phyloP scores from a whole-genome alignment of 1,140 invertebrate genomes.

The Aphaenogaster floridana region DNA sequence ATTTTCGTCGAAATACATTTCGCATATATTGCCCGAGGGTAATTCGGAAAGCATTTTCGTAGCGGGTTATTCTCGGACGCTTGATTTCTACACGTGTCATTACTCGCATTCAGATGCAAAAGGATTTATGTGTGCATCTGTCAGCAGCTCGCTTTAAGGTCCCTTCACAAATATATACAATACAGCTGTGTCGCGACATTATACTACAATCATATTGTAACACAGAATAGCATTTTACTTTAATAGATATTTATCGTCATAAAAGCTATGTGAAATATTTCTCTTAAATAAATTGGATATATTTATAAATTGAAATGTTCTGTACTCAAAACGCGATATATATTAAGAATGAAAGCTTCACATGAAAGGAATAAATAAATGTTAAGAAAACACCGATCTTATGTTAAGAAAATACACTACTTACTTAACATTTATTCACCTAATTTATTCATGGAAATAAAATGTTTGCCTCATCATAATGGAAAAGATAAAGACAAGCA shows the following conservation, averaged over 20 bases:
- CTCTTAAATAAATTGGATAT: not conserved
- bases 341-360: not conserved
- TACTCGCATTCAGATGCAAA: conserved; percentile 22
- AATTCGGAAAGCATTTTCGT: conserved; percentile 38
- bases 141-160: conserved; percentile 11
- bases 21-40: conserved; percentile 34
- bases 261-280: not conserved
- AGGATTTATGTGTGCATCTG: conserved; percentile 37
- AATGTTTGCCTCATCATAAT: not conserved
- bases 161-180: not conserved
- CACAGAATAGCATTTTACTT: not conserved
- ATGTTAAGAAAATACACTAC: not conserved
- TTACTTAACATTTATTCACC: not conserved
- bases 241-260: not conserved
- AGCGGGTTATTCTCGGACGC: conserved; percentile 47
- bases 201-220: not conserved
- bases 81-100: conserved; percentile 55
- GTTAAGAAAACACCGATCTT: not conserved
- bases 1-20: conserved; percentile 54
- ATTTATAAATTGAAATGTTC: not conserved
- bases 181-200: not conserved
- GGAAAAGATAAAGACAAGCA: not conserved
- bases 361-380: not conserved
- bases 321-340: not conserved
- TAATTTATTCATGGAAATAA: conserved; percentile 3